phyloP scores from a whole-genome alignment of 2,113 vertebrate species.

The Amazona guildingii region DNA sequence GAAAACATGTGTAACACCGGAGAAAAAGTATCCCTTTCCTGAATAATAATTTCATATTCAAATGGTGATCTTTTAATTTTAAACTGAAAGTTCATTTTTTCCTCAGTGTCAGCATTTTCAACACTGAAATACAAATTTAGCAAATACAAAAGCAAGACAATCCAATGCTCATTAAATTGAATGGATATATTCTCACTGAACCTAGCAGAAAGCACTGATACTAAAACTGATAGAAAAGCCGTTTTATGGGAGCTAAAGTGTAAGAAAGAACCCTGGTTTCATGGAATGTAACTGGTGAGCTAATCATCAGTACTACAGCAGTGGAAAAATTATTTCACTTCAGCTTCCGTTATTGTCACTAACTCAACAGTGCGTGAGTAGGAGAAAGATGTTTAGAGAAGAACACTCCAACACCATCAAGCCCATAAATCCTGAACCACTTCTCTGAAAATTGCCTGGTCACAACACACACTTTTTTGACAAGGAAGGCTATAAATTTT shows the following conservation, averaged over 20 bases:
- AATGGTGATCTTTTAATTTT: background rate
- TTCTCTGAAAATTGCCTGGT: background rate
- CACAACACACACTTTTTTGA: background rate
- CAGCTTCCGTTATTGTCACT: background rate
- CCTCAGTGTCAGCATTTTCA: background rate
- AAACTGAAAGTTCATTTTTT: background rate
- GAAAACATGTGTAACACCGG: background rate
- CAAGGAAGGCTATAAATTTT: background rate
- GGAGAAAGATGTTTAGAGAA: background rate
- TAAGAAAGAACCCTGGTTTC: background rate
- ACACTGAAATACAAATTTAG: background rate
- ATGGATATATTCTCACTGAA: background rate
- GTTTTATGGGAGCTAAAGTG: background rate
- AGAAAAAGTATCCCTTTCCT: background rate
- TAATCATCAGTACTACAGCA: background rate
- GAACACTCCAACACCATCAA: background rate
- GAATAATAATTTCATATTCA: background rate
- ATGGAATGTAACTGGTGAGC: background rate
- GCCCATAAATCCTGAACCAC: background rate
- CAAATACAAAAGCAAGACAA: background rate
- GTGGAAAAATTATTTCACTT: background rate
- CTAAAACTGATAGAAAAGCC: background rate
- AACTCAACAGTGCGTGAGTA: background rate
- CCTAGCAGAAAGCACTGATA: background rate
- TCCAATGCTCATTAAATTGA: background rate